Evolutionary conservation across 2,113 vertebrate genomes (phyloP).

Genomic region (Tautogolabrus adspersus): DNA sequence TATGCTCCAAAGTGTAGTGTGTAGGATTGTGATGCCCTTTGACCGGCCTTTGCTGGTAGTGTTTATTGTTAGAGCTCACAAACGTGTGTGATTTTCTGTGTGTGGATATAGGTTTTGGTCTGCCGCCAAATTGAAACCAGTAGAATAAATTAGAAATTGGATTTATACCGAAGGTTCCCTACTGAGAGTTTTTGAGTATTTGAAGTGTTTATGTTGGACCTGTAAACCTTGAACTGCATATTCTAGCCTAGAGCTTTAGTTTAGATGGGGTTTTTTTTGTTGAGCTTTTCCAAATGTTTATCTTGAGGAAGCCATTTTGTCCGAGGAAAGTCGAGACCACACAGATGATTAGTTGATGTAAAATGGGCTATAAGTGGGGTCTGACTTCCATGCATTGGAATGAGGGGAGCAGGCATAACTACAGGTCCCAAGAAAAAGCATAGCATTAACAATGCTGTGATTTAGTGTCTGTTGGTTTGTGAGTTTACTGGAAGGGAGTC

Average conservation of each 20-base stretch:
- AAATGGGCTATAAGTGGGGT: conserved; percentile 25
- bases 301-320: conserved; percentile 67
- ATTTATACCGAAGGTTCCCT: conserved; percentile 54
- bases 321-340: conserved; percentile 22
- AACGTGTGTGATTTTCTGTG: conserved; percentile 58
- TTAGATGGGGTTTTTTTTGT: conserved; percentile 18
- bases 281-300: conserved; percentile 21
- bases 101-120: conserved; percentile 66
- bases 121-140: conserved; percentile 57
- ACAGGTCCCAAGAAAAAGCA: conserved; percentile 1
- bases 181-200: conserved; percentile 30
- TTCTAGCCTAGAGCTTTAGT: conserved; percentile 29
- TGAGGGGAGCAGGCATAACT: neutral
- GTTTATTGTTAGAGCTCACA: conserved; percentile 64
- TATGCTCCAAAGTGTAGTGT: conserved; percentile 70
- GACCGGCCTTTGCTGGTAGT: conserved; percentile 47
- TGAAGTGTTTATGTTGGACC: conserved; percentile 50
- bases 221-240: conserved; percentile 45
- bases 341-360: conserved; percentile 22
- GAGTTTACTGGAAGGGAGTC: conserved; percentile 70
- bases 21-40: conserved; percentile 67
- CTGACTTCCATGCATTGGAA: conserved; percentile 21
- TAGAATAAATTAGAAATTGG: conserved; percentile 58
- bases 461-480: conserved; percentile 44
- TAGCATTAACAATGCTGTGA: conserved; percentile 31